These are phyloP conservation scores for Protonemura montana DNA, from an alignment of 2,888 invertebrate genomes.

Conservation along the genomic window DNA sequence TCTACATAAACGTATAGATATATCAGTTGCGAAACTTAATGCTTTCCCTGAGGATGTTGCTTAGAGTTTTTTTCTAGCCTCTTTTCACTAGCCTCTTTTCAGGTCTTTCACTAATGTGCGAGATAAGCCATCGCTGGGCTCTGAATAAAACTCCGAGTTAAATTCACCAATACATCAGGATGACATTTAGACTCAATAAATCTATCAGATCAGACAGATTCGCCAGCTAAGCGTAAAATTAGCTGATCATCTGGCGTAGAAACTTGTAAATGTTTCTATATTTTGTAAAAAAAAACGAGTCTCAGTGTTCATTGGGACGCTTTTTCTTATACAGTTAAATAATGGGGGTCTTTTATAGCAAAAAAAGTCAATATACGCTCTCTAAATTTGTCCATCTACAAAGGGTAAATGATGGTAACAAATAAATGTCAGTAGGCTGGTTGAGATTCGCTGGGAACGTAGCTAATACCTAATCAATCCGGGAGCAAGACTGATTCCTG, in stretches of 20 bases:
- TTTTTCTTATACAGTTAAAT: not conserved
- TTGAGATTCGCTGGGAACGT: not conserved
- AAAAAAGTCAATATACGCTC: conserved; percentile 12
- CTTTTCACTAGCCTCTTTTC: too few species aligned
- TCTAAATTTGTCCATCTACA: not conserved
- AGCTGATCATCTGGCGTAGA: not conserved
- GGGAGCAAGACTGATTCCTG: conserved; percentile 13
- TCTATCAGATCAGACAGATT: not conserved
- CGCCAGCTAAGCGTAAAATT: not conserved
- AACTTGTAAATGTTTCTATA: not conserved
- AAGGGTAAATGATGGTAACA: not conserved
- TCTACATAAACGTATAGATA: not conserved
- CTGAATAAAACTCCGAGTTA: not conserved
- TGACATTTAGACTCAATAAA: not conserved
- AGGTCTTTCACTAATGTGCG: not conserved
- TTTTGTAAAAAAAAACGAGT: not conserved
- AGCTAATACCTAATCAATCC: conserved; percentile 34
- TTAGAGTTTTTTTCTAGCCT: too few species aligned
- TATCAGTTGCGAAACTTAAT: too few species aligned
- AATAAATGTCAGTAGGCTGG: not conserved
- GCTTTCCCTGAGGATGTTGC: too few species aligned
- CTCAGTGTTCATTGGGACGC: not conserved
- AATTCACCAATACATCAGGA: not conserved
- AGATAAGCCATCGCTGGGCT: not conserved
- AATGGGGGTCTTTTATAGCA: not conserved